Conservation (phyloP, 1,140 invertebrate species). For the Pogonus chalceus region DNA sequence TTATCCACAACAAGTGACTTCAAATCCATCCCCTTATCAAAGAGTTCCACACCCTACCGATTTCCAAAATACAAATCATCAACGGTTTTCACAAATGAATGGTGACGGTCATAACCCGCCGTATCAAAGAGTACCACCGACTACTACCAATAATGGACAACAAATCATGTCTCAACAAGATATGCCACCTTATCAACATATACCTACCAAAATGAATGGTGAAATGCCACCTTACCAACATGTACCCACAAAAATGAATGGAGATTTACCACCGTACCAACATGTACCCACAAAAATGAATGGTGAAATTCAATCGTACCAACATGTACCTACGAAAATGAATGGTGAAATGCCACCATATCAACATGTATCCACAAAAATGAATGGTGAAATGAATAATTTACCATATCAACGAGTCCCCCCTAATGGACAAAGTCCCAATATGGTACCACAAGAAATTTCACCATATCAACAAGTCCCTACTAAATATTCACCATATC, state of each 20-base stretch:
- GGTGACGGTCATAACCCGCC: constrained; percentile 17
- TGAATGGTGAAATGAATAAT: constrained; percentile 3
- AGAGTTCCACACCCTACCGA: constrained; percentile 10
- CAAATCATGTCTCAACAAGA: neutral
- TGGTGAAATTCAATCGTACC: constrained; percentile 22
- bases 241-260: neutral
- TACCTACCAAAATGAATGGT: constrained; percentile 8
- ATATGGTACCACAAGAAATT: constrained; percentile 24
- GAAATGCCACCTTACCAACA: neutral
- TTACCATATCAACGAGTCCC: constrained; percentile 23
- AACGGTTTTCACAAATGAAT: constrained; percentile 6
- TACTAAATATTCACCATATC: constrained; percentile 29
- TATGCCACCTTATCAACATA: constrained; percentile 10
- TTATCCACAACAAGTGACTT: constrained; percentile 4
- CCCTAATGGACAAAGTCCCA: constrained; percentile 14
- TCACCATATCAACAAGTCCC: constrained; percentile 46
- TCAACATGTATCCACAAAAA: constrained; percentile 11
- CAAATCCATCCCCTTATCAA: constrained; percentile 16
- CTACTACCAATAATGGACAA: constrained; percentile 1
- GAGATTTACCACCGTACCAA: constrained; percentile 8
- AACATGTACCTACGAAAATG: constrained; percentile 22
- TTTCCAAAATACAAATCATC: constrained; percentile 5
- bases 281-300: neutral
- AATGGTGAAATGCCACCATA: constrained; percentile 10
- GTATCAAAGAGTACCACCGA: constrained; percentile 28